Base-by-base conservation (phyloP, 2,888 invertebrate species). In the Xylota segnis region DNA sequence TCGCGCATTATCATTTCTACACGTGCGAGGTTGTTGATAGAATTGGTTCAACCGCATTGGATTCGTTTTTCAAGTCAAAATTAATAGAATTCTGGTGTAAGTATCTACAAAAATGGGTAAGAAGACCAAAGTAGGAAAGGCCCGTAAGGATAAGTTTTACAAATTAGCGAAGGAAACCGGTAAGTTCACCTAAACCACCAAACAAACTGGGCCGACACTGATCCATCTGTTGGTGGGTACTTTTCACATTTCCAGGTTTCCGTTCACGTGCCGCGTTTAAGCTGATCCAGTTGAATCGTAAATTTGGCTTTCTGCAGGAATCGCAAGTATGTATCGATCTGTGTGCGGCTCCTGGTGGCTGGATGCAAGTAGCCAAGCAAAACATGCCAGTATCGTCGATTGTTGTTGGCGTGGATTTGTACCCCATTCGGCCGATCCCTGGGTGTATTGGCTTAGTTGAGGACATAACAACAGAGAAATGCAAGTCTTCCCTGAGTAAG, bases 221-320 rank as follows among this genome's bases (percentile, higher is more conserved):
- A 18, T 32, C 4, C 16, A 43, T 52, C 12, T 32, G 32, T 32
- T 59, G n/a, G 14, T 40, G n/a, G 56, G 9, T 50, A 23, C 40
- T 66, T 40, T 23, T 12, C 4, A 12, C 6, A 16, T 37, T 52
- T 18, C 14, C 90, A 98, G 98, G 99, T 89, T 99, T 95, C 92
- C 95, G 99, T 88, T 98, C 99, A 88, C 95, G 99, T 93, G 98
- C 99, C 89, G 98, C 99, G n/a, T 99, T 99, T 93, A 99, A 99
- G 91, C 95, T 99, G 89, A 97, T 99, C 87, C 99, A 99, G 91
- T 92, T 99, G 66, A 99, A 99, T 93, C 94, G 99, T 87, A 98
- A 98, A 92, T 99, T 97, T 93, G 97, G 98, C 70, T 99, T 99
- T 92, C 93, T 99, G 5, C 98, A 99, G 94, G 96, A 96, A 90